phyloP scores from a whole-genome alignment of 2,113 vertebrate genomes.

The Papio anubis region DNA sequence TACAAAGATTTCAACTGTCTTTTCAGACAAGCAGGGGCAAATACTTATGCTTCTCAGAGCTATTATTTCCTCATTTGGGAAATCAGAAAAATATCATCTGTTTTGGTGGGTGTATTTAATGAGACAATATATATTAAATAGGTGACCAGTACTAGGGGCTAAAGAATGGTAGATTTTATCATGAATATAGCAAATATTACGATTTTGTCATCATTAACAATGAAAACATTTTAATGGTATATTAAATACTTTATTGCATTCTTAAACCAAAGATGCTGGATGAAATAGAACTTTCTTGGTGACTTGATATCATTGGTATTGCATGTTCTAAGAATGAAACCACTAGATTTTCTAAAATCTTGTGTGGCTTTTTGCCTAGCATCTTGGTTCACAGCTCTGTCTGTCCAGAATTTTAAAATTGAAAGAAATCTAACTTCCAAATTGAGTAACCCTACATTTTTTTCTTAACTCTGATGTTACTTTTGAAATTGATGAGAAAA shows the following conservation, averaged over 20 bases:
- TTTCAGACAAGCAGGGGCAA: background rate
- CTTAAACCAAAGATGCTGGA: background rate
- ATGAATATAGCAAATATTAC: background rate
- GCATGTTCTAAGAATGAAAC: background rate
- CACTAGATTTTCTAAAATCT: background rate
- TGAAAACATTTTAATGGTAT: background rate
- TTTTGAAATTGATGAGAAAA: constrained; percentile 2
- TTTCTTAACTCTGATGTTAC: background rate
- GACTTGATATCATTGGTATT: background rate
- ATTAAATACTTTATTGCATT: background rate
- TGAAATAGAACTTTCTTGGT: background rate
- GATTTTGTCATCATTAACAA: background rate
- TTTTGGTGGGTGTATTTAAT: background rate
- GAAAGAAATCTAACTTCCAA: background rate
- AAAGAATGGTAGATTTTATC: background rate
- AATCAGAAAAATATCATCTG: background rate
- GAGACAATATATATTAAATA: background rate
- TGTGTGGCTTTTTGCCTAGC: background rate
- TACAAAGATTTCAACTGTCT: background rate
- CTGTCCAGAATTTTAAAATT: background rate
- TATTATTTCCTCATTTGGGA: background rate
- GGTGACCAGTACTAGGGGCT: background rate
- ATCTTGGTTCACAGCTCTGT: background rate
- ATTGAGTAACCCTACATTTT: background rate
- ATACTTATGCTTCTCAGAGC: background rate